These are phyloP conservation scores for Drosophila murphyi DNA, from an alignment of 1,140 invertebrate genomes.

Conservation along the genomic window DNA sequence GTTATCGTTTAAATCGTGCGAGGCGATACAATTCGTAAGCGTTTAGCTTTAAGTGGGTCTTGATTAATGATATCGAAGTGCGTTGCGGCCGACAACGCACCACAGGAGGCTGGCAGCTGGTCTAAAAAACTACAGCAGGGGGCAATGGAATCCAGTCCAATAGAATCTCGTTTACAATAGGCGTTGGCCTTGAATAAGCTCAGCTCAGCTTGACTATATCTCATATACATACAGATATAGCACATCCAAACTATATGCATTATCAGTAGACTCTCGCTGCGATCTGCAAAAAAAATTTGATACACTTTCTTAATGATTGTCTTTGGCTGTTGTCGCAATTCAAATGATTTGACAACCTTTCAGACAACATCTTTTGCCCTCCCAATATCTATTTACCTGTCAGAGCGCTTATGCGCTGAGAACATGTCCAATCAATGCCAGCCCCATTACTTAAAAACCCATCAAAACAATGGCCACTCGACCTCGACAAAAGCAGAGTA, in stretches of 20 bases:
- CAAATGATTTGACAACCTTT: slow-evolving; percentile 4
- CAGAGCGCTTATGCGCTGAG: slow-evolving; percentile 39
- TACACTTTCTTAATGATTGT: background rate
- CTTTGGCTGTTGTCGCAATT: too few relatives aligned
- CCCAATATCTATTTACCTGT: slow-evolving; percentile 45
- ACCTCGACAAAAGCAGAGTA: slow-evolving; percentile 50
- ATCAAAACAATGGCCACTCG: slow-evolving; percentile 40
- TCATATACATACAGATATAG: background rate
- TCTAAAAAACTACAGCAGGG: slow-evolving; percentile 38
- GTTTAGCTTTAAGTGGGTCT: slow-evolving; percentile 78
- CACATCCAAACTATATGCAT: background rate
- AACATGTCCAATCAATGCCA: slow-evolving; percentile 67
- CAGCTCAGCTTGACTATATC: background rate
- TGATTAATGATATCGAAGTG: slow-evolving; percentile 74
- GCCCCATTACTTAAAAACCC: slow-evolving; percentile 57
- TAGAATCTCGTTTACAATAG: slow-evolving; percentile 5
- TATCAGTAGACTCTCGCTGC: background rate
- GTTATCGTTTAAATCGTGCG: slow-evolving; percentile 72
- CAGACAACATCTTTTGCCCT: slow-evolving; percentile 1
- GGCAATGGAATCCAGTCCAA: slow-evolving; percentile 14
- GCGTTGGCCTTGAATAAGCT: slow-evolving; percentile 19
- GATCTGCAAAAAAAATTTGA: slow-evolving; percentile 5
- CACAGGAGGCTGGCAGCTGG: slow-evolving; percentile 60
- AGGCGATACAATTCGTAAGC: slow-evolving; percentile 76
- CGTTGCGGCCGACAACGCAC: slow-evolving; percentile 60